Evolutionary conservation across 2,888 invertebrate species (phyloP).

Genomic region (Octonoba sinensis): DNA sequence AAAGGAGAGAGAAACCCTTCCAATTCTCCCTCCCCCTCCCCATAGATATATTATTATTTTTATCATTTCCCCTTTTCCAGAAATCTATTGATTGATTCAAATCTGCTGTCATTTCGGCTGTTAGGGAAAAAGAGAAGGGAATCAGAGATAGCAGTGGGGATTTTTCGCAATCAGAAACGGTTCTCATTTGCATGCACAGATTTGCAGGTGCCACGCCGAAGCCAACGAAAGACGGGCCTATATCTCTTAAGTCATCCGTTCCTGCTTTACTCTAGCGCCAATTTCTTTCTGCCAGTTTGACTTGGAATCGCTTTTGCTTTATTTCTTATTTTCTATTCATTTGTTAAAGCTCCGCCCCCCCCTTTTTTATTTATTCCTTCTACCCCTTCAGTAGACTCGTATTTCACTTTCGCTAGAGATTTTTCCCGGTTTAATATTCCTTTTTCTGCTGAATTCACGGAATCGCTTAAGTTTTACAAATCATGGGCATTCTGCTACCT

Average conservation of each 20-base stretch:
- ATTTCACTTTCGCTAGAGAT: too few species aligned
- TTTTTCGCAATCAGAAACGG: constrained; percentile 63
- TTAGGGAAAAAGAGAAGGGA: constrained; percentile 44
- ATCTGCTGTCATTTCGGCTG: constrained; percentile 64
- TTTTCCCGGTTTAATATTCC: too few species aligned
- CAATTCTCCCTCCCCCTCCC: constrained; percentile 6
- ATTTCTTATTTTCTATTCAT: too few species aligned
- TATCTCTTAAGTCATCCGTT: constrained; percentile 54
- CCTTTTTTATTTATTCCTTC: too few species aligned
- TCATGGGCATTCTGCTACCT: too few species aligned
- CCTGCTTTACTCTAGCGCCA: neutral
- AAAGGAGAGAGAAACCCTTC: neutral
- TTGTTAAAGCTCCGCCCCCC: too few species aligned
- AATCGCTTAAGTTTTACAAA: too few species aligned
- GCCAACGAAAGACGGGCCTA: constrained; percentile 16
- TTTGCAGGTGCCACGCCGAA: constrained; percentile 54
- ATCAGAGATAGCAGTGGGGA: constrained; percentile 36
- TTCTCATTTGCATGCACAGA: constrained; percentile 62
- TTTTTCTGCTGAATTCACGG: too few species aligned
- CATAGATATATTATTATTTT: constrained; percentile 39
- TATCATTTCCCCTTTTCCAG: constrained; percentile 29
- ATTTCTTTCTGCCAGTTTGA: neutral
- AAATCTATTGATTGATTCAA: constrained; percentile 64
- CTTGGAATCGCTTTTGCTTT: too few species aligned
- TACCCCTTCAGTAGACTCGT: too few species aligned